phyloP scores from a whole-genome alignment of 2,888 invertebrate genomes.

The Salpingus planirostris region DNA sequence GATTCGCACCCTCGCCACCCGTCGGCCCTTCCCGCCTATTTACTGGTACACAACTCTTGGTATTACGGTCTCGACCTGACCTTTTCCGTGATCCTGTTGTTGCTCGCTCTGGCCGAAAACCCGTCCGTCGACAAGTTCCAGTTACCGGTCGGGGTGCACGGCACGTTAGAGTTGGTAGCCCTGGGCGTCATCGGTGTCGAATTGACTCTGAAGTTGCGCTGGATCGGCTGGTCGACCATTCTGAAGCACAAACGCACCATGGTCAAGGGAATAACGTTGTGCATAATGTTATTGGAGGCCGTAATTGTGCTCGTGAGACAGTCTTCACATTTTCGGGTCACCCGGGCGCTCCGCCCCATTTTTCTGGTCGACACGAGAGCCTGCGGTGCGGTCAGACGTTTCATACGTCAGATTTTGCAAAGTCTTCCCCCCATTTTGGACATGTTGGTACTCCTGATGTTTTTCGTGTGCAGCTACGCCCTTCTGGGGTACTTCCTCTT shows the following conservation, averaged over 20 bases:
- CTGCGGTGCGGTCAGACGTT: slow-evolving; percentile 68
- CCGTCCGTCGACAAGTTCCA: slow-evolving; percentile 68
- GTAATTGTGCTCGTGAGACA: slow-evolving; percentile 70
- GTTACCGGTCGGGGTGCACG: slow-evolving; percentile 72
- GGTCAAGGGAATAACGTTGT: slow-evolving; percentile 68
- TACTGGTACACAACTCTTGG: slow-evolving; percentile 80
- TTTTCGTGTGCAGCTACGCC: slow-evolving; percentile 77
- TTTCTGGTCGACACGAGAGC: slow-evolving; percentile 81
- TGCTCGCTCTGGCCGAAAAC: slow-evolving; percentile 70
- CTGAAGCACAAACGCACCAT: slow-evolving; percentile 76
- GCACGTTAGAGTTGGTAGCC: slow-evolving; percentile 69
- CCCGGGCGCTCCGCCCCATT: slow-evolving; percentile 79
- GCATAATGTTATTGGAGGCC: slow-evolving; percentile 77
- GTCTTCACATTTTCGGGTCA: slow-evolving; percentile 77
- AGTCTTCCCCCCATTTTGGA: slow-evolving; percentile 80
- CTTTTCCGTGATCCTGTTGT: slow-evolving; percentile 64
- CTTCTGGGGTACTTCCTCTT: slow-evolving; percentile 77
- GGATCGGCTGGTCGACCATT: slow-evolving; percentile 80
- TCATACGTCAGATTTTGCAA: slow-evolving; percentile 72
- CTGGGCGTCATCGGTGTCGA: slow-evolving; percentile 69
- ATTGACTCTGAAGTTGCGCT: slow-evolving; percentile 68
- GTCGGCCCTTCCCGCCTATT: slow-evolving; percentile 75
- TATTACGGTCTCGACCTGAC: slow-evolving; percentile 74
- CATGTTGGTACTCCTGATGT: slow-evolving; percentile 75
- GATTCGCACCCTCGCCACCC: slow-evolving; percentile 78